Evolutionary conservation across 2,888 invertebrate species (phyloP).

Genomic region (Parnassius orleans): DNA sequence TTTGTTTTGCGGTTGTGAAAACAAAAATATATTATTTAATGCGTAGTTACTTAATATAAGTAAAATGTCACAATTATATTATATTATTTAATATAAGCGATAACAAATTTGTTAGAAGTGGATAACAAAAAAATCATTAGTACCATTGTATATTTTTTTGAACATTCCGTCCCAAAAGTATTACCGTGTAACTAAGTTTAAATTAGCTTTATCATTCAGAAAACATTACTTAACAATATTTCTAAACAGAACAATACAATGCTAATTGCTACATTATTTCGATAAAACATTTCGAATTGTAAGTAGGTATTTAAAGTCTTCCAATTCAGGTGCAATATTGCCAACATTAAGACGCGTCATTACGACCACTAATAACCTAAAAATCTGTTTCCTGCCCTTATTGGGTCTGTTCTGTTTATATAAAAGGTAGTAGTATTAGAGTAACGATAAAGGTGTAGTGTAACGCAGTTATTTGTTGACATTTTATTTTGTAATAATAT

Average conservation of each 20-base stretch:
- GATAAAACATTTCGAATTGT: no score
- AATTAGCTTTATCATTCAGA: slow-evolving; percentile 15
- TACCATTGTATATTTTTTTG: slow-evolving; percentile 34
- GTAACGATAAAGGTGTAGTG: slow-evolving; percentile 5
- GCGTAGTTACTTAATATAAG: slow-evolving; percentile 29
- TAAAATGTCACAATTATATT: slow-evolving; percentile 46
- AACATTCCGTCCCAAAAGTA: slow-evolving; percentile 71
- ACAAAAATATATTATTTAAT: slow-evolving; percentile 37
- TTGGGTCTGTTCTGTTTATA: slow-evolving; percentile 12
- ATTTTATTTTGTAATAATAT: slow-evolving; percentile 21
- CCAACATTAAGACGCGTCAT: slow-evolving; percentile 14
- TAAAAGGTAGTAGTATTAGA: slow-evolving; percentile 10
- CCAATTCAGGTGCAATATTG: slow-evolving; percentile 27
- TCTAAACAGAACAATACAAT: not conserved
- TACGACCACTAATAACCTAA: slow-evolving; percentile 17
- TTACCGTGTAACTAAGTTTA: slow-evolving; percentile 55
- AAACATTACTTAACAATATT: not conserved
- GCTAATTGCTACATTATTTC: no score
- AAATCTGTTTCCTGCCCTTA: slow-evolving; percentile 13
- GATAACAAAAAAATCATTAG: slow-evolving; percentile 14
- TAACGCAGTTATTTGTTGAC: slow-evolving; percentile 24
- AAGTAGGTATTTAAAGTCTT: slow-evolving; percentile 26
- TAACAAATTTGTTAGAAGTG: slow-evolving; percentile 33
- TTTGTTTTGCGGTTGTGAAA: slow-evolving; percentile 59
- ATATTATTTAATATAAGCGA: slow-evolving; percentile 40